A percentile compares a stretch with the other conserved stretches of the same genome.
Evolutionary conservation across 2,797 vertebrate genomes (phyloP).

Genomic region (Gallinago stenura): DNA sequence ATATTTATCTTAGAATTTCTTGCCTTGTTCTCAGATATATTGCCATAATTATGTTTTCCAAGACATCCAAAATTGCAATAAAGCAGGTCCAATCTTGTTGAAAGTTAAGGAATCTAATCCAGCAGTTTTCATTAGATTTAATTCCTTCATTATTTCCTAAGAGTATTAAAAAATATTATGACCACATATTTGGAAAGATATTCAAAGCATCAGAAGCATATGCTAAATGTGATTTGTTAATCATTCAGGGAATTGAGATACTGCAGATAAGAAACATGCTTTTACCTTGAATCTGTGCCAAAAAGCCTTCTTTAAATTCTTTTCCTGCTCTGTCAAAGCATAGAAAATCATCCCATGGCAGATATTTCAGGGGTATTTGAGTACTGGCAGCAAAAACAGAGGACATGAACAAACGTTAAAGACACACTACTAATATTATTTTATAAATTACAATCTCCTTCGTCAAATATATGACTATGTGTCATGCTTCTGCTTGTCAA

Average conservation of each 20-base stretch:
- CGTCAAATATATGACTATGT: not conserved
- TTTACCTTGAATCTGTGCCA: constrained; percentile 58
- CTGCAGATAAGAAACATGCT: constrained; percentile 30
- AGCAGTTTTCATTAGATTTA: not conserved
- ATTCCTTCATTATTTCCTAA: not conserved
- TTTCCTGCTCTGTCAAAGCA: constrained; percentile 37
- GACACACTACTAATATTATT: not conserved
- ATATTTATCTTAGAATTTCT: not conserved
- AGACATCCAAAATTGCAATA: not conserved
- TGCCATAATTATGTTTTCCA: not conserved
- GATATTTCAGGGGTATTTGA: constrained; percentile 24
- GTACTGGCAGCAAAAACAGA: not conserved
- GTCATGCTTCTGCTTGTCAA: not conserved
- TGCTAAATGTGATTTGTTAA: constrained; percentile 74
- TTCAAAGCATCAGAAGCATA: constrained; percentile 61
- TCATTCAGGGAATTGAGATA: constrained; percentile 54
- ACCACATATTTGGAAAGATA: constrained; percentile 49
- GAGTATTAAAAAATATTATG: constrained; percentile 30
- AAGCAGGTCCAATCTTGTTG: accelerated
- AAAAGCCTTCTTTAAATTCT: constrained; percentile 60
- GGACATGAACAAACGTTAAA: constrained; percentile 12
- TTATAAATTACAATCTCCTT: not conserved
- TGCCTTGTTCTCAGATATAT: not conserved
- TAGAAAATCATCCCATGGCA: constrained; percentile 31
- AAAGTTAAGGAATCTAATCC: not conserved